phyloP scores from a whole-genome alignment of 2,113 vertebrate species.

The Apistogramma diplotaenia region DNA sequence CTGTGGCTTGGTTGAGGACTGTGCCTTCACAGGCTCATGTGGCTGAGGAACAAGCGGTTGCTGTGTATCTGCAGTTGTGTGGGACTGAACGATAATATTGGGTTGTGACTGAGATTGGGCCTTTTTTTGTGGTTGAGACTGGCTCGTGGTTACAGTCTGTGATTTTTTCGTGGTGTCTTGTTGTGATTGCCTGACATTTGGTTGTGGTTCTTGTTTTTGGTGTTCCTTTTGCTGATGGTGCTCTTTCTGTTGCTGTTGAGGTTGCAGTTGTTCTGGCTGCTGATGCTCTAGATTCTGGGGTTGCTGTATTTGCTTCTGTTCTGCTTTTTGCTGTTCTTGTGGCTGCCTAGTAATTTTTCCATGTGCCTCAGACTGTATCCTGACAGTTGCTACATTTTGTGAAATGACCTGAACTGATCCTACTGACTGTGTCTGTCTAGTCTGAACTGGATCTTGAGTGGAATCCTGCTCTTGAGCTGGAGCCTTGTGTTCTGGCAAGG shows the following conservation, averaged over 20 bases:
- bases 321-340: constrained; percentile 2
- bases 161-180: constrained; percentile 4
- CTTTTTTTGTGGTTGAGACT: constrained; percentile 18
- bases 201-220: constrained; percentile 12
- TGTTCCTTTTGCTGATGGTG: neutral
- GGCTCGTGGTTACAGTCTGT: neutral
- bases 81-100: neutral
- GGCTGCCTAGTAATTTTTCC: neutral
- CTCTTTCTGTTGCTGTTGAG: constrained; percentile 1
- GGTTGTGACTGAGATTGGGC: constrained; percentile 5
- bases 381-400: neutral
- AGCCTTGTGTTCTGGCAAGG: constrained; percentile 1
- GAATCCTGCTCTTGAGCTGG: constrained; percentile 7
- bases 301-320: neutral
- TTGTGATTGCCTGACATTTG: neutral
- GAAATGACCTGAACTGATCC: constrained; percentile 2
- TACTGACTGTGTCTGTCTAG: neutral
- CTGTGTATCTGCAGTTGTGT: neutral
- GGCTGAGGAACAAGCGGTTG: neutral
- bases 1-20: neutral
- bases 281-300: neutral
- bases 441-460: neutral
- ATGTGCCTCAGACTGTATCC: neutral
- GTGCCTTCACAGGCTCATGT: neutral
- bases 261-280: neutral